Percentiles rank a stretch among this genome's conserved stretches.
These are phyloP conservation scores for Geopemphigus sp. DNA, from an alignment of 1,140 invertebrate genomes.

Conservation along the genomic window DNA sequence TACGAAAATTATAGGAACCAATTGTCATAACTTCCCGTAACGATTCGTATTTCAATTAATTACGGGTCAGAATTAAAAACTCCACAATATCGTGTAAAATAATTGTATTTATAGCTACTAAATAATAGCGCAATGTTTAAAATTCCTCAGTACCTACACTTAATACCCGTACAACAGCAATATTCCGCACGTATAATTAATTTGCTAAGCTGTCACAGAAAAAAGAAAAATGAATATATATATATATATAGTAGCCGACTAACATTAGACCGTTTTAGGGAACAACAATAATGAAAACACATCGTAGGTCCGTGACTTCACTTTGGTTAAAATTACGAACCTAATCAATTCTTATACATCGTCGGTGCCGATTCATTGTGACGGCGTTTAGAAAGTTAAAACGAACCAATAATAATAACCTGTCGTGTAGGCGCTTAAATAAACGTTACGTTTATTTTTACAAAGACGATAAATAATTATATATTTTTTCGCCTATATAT, in stretches of 20 bases:
- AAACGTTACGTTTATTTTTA: conserved; percentile 11
- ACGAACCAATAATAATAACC: background rate
- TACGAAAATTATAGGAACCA: background rate
- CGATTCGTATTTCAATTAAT: too few relatives aligned
- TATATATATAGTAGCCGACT: background rate
- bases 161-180: too few relatives aligned
- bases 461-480: background rate
- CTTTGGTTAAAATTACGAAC: background rate
- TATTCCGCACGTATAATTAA: too few relatives aligned
- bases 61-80: too few relatives aligned
- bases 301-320: background rate
- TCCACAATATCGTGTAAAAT: too few relatives aligned
- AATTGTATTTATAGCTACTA: too few relatives aligned
- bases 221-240: too few relatives aligned
- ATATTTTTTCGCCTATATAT: background rate
- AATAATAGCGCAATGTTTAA: too few relatives aligned
- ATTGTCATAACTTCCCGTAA: too few relatives aligned
- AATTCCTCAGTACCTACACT: too few relatives aligned
- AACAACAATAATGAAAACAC: background rate
- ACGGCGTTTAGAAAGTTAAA: conserved; percentile 11
- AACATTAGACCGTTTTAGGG: background rate
- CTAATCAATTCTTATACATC: background rate
- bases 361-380: background rate
- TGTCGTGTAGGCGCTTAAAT: too few relatives aligned
- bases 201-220: too few relatives aligned